Percentiles rank a stretch among this genome's conserved stretches.
Conservation (phyloP, 2,888 invertebrate species). For the Syritta pipiens region DNA sequence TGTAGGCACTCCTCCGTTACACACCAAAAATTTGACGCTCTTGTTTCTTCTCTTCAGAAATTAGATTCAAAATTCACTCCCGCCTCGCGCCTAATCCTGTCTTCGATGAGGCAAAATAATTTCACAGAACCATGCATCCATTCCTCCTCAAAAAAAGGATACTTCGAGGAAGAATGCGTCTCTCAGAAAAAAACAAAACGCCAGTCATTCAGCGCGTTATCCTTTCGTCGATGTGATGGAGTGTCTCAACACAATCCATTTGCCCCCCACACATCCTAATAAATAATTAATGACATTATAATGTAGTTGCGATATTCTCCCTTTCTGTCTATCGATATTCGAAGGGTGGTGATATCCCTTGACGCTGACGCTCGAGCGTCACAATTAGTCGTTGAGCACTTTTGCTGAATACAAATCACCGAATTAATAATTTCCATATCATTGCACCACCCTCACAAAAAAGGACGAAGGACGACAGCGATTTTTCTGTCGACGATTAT, state of each 20-base stretch:
- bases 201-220: constrained; percentile 5
- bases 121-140: constrained; percentile 7
- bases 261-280: constrained; percentile 44
- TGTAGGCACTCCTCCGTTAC: background rate
- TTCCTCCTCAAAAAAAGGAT: too few species aligned
- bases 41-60: background rate
- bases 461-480: background rate
- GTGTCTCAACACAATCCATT: constrained; percentile 26
- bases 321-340: constrained; percentile 2
- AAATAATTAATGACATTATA: constrained; percentile 65
- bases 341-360: background rate
- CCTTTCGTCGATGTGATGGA: constrained; percentile 15
- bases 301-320: constrained; percentile 53
- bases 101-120: constrained; percentile 6
- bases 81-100: too few species aligned
- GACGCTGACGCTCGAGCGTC: background rate
- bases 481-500: too few species aligned
- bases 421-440: constrained; percentile 64
- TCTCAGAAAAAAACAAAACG: background rate
- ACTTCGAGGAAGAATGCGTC: background rate
- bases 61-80: constrained; percentile 4
- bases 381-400: constrained; percentile 53
- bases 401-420: constrained; percentile 64
- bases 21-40: background rate
- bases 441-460: constrained; percentile 25